Base-by-base conservation (phyloP, 2,888 invertebrate species). In the Drosophila multiciliata region DNA sequence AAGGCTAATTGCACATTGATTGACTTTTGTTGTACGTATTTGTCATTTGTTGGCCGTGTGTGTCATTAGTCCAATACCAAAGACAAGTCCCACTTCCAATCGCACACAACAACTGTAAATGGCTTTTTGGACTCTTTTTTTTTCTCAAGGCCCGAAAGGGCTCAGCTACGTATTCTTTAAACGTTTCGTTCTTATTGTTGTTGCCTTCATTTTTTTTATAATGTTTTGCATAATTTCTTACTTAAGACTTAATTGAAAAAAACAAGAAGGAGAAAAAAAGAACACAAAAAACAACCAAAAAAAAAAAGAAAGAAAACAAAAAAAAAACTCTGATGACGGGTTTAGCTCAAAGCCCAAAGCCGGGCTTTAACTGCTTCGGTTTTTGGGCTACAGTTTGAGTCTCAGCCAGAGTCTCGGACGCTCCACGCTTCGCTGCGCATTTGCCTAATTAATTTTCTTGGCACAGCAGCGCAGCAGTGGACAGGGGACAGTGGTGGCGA, bases 391-490 rank as follows among this genome's bases (percentile, higher is more conserved):
- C 53, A 55, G 23, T 55, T 65, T 55, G 54, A 53, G 65, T 49
- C 50, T 66, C 35, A 59, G 53, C 35, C 55, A 65, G 23, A 11
- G n/a, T n/a, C 23, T 54, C 23, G 38, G 33, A 26, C 80, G 78
- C 66, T 86, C 82, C 82, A 89, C 88, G 92, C 87, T 91, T 81
- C 87, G 91, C 78, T 92, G 89, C 84, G 90, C 92, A 91, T 90
- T 90, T 89, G 89, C 86, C 90, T 91, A 92, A 92, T 91, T 91
- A 92, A 92, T 91, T 91, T 92, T 85, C 87, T 87, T 75, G 77
- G 71, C 87, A 86, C 81, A 85, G 73, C 76, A 77, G 70, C 82
- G 66, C 65, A 62, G 55, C 66, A 60, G 36, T 64, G 63, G 54
- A 55, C 63, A 63, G 40, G 36, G 50, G 50, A 54, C 38, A 20